phyloP scores from a whole-genome alignment of 92 coral and sea anemone species.

The Bergia sp. region DNA sequence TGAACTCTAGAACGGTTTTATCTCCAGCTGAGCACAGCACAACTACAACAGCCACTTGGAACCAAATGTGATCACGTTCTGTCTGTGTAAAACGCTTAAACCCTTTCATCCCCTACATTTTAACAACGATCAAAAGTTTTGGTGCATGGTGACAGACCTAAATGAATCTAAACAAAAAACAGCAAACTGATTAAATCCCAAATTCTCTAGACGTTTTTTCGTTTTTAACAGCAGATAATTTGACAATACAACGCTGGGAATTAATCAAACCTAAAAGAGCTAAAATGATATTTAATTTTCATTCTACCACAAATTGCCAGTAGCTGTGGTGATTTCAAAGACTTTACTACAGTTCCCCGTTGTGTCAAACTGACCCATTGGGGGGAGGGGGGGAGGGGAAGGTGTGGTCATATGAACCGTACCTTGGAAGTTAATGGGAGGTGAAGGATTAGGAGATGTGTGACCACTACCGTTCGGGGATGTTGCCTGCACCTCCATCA shows the following conservation, averaged over 20 bases:
- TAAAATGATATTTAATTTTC: background rate
- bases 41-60: slow-evolving; percentile 8
- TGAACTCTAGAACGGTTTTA: background rate
- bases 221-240: background rate
- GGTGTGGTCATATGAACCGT: slow-evolving; percentile 8
- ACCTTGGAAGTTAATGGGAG: slow-evolving; percentile 76
- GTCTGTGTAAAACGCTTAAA: background rate
- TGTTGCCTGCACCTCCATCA: slow-evolving; percentile 64
- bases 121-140: background rate
- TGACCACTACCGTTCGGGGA: slow-evolving; percentile 86
- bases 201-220: background rate
- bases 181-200: background rate
- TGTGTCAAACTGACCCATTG: background rate
- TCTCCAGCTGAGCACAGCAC: slow-evolving; percentile 1
- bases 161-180: background rate
- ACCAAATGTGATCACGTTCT: slow-evolving; percentile 43
- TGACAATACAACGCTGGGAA: background rate
- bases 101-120: background rate
- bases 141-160: background rate
- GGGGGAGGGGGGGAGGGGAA: background rate
- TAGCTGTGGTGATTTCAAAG: background rate
- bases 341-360: background rate
- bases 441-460: slow-evolving; percentile 77
- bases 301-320: slow-evolving; percentile 3
- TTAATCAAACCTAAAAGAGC: background rate